Base-by-base conservation (phyloP, 2,797 vertebrate species). In the Ara ararauna region DNA sequence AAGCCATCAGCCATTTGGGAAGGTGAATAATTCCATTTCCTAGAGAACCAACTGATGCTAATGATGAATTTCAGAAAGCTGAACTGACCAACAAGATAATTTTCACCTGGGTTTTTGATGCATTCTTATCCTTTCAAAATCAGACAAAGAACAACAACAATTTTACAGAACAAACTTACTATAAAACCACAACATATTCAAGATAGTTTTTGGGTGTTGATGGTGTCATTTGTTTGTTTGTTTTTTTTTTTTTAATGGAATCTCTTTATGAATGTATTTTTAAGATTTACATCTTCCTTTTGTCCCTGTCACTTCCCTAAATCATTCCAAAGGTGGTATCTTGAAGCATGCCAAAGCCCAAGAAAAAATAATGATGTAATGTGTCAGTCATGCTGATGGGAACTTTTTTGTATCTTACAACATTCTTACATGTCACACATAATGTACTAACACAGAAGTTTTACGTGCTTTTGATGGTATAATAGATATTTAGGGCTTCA, bases 51-150 rank as follows among this genome's bases (percentile, higher is more conserved):
- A 60, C 84, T 94, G 79, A 87, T 42, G 70, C 45, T 87, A 93
- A 84, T 58, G 70, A 44, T 90, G 80, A 84, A 88, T 93, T 96
- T 96, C 84, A 95, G 50, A 74, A 92, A 91, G 58, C 60, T 77
- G 66, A 92, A 90, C 65, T 77, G 67, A 81, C 73, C 65, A 73
- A 66, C 30, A 73, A 62, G 80, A 81, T 67, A 84, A 51, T 71
- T 58, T 88, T 80, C 54, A 65, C 34, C 30, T 65, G 32, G 1
- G 1, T 40, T 70, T 73, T 83, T 73, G 5, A 51, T 22, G 66
- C 74, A 80, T 96, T 68, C 61, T 90, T 82, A 53, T 83, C 74
- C 76, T 93, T 96, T 75, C 77, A 20, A 75, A 60, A 73, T 56
- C 42, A 65, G 45, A 77, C n/a, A 85, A 83, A 71, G 72, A 87